These are phyloP conservation scores for Ibidorhyncha struthersii DNA, from an alignment of 2,113 vertebrate species.

Conservation along the genomic window DNA sequence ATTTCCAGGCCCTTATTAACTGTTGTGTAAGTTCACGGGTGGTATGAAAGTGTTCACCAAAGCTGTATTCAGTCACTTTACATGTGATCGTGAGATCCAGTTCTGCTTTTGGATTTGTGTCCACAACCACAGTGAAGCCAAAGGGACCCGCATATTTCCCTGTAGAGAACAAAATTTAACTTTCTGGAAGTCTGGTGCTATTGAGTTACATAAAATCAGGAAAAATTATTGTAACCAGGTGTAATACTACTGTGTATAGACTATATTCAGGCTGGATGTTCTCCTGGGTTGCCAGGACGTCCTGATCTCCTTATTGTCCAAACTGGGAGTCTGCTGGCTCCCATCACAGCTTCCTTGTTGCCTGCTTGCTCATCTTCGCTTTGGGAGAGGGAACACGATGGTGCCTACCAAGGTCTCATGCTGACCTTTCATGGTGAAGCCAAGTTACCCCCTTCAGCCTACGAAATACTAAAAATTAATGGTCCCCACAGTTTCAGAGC, in stretches of 20 bases:
- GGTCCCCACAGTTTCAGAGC: background rate
- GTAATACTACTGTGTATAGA: fast-evolving
- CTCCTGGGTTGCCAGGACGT: background rate
- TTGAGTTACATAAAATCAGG: background rate
- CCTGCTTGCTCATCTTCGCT: background rate
- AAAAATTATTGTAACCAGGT: background rate
- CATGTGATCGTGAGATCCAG: background rate
- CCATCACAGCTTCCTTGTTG: background rate
- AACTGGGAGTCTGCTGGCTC: background rate
- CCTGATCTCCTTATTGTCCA: background rate
- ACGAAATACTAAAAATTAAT: background rate
- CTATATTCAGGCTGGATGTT: background rate
- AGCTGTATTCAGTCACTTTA: background rate
- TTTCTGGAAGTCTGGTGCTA: background rate
- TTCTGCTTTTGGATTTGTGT: background rate
- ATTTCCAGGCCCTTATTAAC: background rate
- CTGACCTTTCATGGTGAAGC: background rate
- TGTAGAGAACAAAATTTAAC: background rate
- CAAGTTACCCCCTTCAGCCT: background rate
- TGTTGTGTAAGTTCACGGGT: background rate
- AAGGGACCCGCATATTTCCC: background rate
- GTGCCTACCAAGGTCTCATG: background rate
- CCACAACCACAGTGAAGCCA: background rate
- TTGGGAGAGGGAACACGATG: background rate
- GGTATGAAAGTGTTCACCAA: background rate